A percentile compares a stretch with the other conserved stretches of the same genome.
These are phyloP conservation scores for Barbus barbus DNA, from an alignment of 2,113 vertebrate genomes.

Conservation along the genomic window DNA sequence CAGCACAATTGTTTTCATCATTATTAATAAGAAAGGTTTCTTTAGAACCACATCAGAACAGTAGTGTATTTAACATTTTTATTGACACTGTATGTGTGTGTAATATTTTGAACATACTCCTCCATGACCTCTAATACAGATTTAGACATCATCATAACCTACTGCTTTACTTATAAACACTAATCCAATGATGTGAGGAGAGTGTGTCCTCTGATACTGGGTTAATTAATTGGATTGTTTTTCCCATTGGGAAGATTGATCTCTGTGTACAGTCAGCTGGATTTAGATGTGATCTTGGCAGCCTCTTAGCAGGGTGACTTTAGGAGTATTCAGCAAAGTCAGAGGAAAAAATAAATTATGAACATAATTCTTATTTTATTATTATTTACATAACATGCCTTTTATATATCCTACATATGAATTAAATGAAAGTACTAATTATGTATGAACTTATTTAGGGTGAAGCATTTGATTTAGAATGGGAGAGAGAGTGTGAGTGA, in stretches of 20 bases:
- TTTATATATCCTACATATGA: no score
- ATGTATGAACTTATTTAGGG: not conserved
- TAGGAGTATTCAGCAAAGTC: not conserved
- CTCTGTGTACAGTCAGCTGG: not conserved
- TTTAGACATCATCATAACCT: not conserved
- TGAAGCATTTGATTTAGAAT: not conserved
- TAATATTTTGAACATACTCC: not conserved
- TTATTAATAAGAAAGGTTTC: not conserved
- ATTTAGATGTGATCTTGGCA: not conserved
- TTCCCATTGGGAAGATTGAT: conserved; percentile 52
- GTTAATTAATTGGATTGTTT: conserved; percentile 51
- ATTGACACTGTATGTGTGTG: not conserved
- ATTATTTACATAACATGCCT: no score
- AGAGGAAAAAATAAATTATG: not conserved
- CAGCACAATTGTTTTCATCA: no score
- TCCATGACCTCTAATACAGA: not conserved
- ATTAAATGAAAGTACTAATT: not conserved
- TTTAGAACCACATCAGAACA: not conserved
- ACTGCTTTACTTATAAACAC: not conserved
- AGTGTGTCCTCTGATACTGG: not conserved
- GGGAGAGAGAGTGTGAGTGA: not conserved
- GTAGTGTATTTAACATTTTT: not conserved
- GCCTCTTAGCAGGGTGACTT: not conserved
- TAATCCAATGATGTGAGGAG: conserved; percentile 22
- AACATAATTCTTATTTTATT: no score